These are phyloP conservation scores for Pecten maximus DNA, from an alignment of 2,888 invertebrate genomes.

Conservation along the genomic window DNA sequence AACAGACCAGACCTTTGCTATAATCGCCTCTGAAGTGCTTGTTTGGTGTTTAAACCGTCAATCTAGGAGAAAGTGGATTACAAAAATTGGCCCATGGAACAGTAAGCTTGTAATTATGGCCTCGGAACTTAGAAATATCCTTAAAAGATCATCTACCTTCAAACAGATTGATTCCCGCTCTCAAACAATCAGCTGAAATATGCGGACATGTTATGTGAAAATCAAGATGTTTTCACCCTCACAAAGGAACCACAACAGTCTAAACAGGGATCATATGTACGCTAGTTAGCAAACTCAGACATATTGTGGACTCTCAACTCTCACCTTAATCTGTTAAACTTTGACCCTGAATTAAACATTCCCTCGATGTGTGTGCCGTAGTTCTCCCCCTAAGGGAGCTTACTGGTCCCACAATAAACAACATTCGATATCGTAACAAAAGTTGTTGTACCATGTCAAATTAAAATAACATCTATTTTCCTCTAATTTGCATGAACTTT, in stretches of 20 bases:
- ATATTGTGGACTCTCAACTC: neutral
- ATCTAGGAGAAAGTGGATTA: neutral
- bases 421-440: slow-evolving; percentile 17
- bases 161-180: slow-evolving; percentile 18
- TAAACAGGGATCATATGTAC: neutral
- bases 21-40: neutral
- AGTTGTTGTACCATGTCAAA: neutral
- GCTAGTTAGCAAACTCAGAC: slow-evolving; percentile 12
- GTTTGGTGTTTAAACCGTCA: neutral
- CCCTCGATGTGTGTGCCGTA: neutral
- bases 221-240: neutral
- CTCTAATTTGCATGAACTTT: slow-evolving; percentile 10
- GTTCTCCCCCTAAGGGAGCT: neutral
- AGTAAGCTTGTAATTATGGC: slow-evolving; percentile 31
- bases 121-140: neutral
- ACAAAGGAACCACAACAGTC: neutral
- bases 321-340: slow-evolving; percentile 1
- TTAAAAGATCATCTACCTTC: slow-evolving; percentile 17
- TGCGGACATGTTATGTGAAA: slow-evolving; percentile 35
- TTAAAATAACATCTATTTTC: slow-evolving; percentile 32
- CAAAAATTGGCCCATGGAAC: slow-evolving; percentile 16
- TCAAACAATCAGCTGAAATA: slow-evolving; percentile 11
- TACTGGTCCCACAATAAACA: neutral
- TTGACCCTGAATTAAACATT: neutral
- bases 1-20: neutral